Conservation (phyloP, 2,888 invertebrate species). For the Rhyacophila evoluta region DNA sequence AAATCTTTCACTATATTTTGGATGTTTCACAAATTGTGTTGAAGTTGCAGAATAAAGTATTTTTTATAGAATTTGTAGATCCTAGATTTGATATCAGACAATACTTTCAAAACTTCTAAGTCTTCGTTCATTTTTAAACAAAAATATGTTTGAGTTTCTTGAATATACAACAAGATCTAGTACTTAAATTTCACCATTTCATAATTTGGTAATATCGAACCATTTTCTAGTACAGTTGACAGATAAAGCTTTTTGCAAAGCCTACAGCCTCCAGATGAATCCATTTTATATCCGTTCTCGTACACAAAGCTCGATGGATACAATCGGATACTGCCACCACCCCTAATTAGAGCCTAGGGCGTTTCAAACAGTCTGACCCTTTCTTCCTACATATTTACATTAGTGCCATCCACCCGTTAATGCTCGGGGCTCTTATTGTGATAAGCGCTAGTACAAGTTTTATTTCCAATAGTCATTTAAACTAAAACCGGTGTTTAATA, state of each 20-base stretch:
- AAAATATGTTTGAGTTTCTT: too few relatives aligned
- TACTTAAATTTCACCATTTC: too few relatives aligned
- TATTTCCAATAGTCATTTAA: slow-evolving; percentile 15
- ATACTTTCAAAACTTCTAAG: too few relatives aligned
- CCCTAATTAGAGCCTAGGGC: slow-evolving; percentile 45
- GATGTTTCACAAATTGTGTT: too few relatives aligned
- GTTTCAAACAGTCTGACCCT: slow-evolving; percentile 42
- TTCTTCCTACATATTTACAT: slow-evolving; percentile 24
- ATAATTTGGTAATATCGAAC: background rate
- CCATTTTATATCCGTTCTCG: slow-evolving; percentile 32
- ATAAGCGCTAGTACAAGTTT: slow-evolving; percentile 6
- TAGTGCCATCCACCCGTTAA: slow-evolving; percentile 3
- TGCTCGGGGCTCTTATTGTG: slow-evolving; percentile 14
- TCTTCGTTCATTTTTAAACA: too few relatives aligned
- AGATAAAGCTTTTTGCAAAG: slow-evolving; percentile 15
- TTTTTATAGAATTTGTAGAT: too few relatives aligned
- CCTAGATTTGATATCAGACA: too few relatives aligned
- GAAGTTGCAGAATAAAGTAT: too few relatives aligned
- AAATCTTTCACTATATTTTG: too few relatives aligned
- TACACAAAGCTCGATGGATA: slow-evolving; percentile 36
- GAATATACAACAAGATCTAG: too few relatives aligned
- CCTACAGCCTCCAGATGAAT: slow-evolving; percentile 34
- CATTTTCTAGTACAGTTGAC: background rate
- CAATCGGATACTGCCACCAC: slow-evolving; percentile 39
- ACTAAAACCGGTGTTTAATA: background rate